Evolutionary conservation across 2,113 vertebrate species (phyloP).

Genomic region (Pseudorectes ferrugineus): DNA sequence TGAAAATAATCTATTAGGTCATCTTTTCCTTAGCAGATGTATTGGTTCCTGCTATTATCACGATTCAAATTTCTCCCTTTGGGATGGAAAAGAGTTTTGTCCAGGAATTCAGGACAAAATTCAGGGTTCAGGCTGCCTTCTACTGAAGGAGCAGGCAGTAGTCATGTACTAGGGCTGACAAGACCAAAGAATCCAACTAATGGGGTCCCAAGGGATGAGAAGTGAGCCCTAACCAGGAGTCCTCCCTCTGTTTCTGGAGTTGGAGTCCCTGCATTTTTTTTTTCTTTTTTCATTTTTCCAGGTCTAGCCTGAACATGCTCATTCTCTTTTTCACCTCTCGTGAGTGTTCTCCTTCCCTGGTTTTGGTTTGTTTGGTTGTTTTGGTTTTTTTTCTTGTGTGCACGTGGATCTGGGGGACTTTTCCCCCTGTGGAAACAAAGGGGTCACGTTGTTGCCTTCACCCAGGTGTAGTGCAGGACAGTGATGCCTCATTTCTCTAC

Average conservation of each 20-base stretch:
- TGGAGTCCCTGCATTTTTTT: neutral
- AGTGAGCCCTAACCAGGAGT: neutral
- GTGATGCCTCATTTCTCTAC: neutral
- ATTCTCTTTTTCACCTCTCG: neutral
- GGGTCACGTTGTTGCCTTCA: accelerated
- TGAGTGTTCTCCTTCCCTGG: no score
- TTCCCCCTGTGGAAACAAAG: neutral
- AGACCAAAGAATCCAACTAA: neutral
- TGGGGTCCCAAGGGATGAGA: neutral
- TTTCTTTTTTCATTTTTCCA: neutral
- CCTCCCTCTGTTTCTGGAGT: neutral
- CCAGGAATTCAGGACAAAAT: neutral
- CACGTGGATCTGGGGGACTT: neutral
- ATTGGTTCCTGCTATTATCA: neutral
- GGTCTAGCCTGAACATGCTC: accelerated
- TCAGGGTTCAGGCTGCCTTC: neutral
- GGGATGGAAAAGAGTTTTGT: neutral
- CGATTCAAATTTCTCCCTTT: neutral
- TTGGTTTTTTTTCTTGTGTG: neutral
- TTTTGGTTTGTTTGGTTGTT: neutral
- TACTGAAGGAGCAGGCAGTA: neutral
- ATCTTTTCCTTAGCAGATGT: neutral
- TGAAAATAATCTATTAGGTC: slow-evolving; percentile 36
- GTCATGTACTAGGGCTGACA: accelerated
- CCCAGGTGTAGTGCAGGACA: neutral